These are phyloP conservation scores for Chelon labrosus DNA, from an alignment of 2,797 vertebrate genomes.

Conservation along the genomic window DNA sequence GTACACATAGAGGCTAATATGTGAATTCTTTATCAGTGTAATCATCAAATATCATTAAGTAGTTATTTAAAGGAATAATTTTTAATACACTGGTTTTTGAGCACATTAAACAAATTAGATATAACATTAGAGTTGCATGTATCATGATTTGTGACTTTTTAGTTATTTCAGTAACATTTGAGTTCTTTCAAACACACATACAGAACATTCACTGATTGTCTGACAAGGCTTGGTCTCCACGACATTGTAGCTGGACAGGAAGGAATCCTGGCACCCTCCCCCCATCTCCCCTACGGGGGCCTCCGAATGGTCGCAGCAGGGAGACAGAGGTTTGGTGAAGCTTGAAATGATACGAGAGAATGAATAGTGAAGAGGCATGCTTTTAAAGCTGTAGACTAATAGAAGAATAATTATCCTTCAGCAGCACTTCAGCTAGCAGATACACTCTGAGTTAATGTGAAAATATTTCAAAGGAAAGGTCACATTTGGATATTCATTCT, in stretches of 20 bases:
- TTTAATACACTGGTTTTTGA: too few relatives aligned
- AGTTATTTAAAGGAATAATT: too few relatives aligned
- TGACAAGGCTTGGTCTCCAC: conserved; percentile 4
- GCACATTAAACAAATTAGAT: too few relatives aligned
- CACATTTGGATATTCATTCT: not conserved
- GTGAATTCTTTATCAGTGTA: too few relatives aligned
- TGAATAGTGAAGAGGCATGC: conserved; percentile 24
- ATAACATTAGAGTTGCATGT: too few relatives aligned
- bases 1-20: too few relatives aligned
- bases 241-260: conserved; percentile 1
- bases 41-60: too few relatives aligned
- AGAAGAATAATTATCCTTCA: conserved; percentile 48
- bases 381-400: conserved; percentile 48
- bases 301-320: conserved; percentile 8
- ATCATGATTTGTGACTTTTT: not conserved
- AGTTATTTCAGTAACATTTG: not conserved
- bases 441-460: conserved; percentile 10
- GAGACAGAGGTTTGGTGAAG: conserved; percentile 1
- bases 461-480: conserved; percentile 19
- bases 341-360: conserved; percentile 40
- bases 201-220: conserved; percentile 5
- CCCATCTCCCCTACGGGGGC: conserved; percentile 12
- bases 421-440: conserved; percentile 37
- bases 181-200: not conserved
- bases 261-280: conserved; percentile 11